Evolutionary conservation across 2,888 invertebrate genomes (phyloP).

Genomic region (Herminia tarsipennalis): DNA sequence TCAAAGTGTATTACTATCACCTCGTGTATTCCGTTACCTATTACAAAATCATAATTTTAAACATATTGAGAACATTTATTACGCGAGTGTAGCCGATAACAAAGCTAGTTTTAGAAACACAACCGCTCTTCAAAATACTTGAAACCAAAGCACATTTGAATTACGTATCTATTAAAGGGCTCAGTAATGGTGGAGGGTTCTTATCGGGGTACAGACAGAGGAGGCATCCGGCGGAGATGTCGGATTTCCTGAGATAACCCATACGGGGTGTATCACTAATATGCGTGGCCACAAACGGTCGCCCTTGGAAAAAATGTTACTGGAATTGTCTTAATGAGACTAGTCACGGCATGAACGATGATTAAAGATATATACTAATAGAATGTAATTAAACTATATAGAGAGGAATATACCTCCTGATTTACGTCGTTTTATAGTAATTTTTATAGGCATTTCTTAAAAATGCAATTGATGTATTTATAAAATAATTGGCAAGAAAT

Average conservation of each 20-base stretch:
- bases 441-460: too few species aligned
- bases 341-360: conserved; percentile 23
- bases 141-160: conserved; percentile 14
- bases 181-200: conserved; percentile 37
- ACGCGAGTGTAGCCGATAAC: too few species aligned
- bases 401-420: too few species aligned
- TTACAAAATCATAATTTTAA: not conserved
- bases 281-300: conserved; percentile 24
- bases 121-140: conserved; percentile 11
- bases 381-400: not conserved
- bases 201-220: conserved; percentile 49
- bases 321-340: conserved; percentile 35
- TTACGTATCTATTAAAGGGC: conserved; percentile 28
- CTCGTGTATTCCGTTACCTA: not conserved
- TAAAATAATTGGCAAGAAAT: too few species aligned
- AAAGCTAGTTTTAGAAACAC: not conserved
- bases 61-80: too few species aligned
- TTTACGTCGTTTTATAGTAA: too few species aligned
- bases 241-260: conserved; percentile 59
- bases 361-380: not conserved
- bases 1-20: not conserved
- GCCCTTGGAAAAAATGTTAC: conserved; percentile 28
- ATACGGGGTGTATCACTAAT: conserved; percentile 35
- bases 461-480: too few species aligned
- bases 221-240: conserved; percentile 53